phyloP scores from a whole-genome alignment of 2,797 vertebrate species.

The Mallotus villosus region DNA sequence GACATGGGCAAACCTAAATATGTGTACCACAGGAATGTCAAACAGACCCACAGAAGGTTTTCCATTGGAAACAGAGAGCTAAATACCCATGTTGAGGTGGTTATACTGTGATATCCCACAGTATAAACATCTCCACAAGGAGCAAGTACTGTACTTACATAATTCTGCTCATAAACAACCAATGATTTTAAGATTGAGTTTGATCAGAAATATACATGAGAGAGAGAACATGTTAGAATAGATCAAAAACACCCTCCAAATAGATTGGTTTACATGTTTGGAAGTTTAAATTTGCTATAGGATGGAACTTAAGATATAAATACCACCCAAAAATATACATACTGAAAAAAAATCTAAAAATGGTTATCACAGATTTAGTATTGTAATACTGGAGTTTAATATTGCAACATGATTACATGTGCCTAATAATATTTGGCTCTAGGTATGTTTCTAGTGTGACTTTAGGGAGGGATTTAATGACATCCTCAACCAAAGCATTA shows the following conservation, averaged over 20 bases:
- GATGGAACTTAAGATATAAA: not conserved
- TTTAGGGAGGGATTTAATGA: slow-evolving; percentile 68
- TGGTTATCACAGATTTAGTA: slow-evolving; percentile 14
- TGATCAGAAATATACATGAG: slow-evolving; percentile 8
- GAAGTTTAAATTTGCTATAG: not conserved
- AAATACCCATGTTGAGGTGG: too few relatives aligned
- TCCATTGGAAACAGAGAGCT: slow-evolving; percentile 10
- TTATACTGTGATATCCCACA: too few relatives aligned
- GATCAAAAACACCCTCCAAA: not conserved
- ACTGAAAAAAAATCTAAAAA: not conserved
- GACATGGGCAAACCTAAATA: slow-evolving; percentile 49
- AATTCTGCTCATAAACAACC: too few relatives aligned
- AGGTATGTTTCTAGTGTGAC: slow-evolving; percentile 54
- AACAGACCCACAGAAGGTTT: slow-evolving; percentile 49
- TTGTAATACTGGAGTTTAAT: slow-evolving; percentile 13
- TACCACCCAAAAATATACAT: not conserved
- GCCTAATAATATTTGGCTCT: slow-evolving; percentile 34
- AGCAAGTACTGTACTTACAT: too few relatives aligned
- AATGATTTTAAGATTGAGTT: slow-evolving; percentile 8
- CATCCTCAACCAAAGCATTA: slow-evolving; percentile 58
- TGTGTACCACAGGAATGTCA: slow-evolving; percentile 62
- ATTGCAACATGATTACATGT: slow-evolving; percentile 31
- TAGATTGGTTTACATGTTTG: too few relatives aligned
- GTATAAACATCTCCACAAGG: too few relatives aligned
- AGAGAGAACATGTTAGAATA: not conserved